A percentile compares a stretch with the other conserved stretches of the same genome.
phyloP scores from a whole-genome alignment of 2,888 invertebrate genomes.

The Orchesellides sinensis region DNA sequence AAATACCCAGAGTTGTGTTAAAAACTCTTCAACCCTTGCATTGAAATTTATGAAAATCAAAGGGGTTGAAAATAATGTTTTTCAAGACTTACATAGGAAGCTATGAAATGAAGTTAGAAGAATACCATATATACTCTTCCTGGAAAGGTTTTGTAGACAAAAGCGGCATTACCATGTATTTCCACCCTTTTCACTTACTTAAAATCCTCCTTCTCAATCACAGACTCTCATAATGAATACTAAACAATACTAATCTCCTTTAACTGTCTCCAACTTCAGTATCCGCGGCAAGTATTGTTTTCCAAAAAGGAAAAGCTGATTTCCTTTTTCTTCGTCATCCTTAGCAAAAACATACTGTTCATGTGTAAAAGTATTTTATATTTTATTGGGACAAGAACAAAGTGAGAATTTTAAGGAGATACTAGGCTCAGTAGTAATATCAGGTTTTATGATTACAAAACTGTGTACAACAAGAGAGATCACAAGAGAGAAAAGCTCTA shows the following conservation, averaged over 20 bases:
- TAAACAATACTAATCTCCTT: conserved; percentile 44
- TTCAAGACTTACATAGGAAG: too few relatives aligned
- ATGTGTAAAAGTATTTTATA: neutral
- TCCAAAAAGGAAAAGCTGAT: conserved; percentile 13
- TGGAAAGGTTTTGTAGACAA: too few relatives aligned
- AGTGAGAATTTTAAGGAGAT: conserved; percentile 45
- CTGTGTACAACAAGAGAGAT: neutral
- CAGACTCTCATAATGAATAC: conserved; percentile 17
- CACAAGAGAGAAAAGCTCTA: neutral
- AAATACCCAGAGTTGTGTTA: too few relatives aligned
- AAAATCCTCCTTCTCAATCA: neutral
- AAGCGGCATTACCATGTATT: too few relatives aligned
- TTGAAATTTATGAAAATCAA: too few relatives aligned
- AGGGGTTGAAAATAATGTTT: too few relatives aligned
- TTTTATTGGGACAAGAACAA: conserved; percentile 16
- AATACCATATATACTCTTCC: too few relatives aligned
- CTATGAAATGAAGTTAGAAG: too few relatives aligned
- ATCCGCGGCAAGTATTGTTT: too few relatives aligned
- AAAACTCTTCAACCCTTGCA: too few relatives aligned
- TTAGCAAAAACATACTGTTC: neutral
- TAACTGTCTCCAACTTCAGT: too few relatives aligned
- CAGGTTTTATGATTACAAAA: conserved; percentile 43
- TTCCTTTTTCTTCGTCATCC: neutral
- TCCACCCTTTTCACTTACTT: conserved; percentile 15
- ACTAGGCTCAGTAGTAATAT: conserved; percentile 20